Evolutionary conservation across 2,797 vertebrate species (phyloP).

Genomic region (Tragopan temminckii): DNA sequence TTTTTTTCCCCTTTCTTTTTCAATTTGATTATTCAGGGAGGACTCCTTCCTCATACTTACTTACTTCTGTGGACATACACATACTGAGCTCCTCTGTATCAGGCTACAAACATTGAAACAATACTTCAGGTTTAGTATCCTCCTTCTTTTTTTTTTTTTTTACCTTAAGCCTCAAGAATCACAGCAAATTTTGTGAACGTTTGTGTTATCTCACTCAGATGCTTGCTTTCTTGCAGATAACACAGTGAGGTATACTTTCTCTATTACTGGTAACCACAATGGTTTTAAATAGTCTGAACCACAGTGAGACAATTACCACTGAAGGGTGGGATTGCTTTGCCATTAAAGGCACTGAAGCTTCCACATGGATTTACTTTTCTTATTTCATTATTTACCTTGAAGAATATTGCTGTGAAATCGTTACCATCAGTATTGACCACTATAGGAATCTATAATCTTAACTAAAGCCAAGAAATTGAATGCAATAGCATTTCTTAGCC

Average conservation of each 20-base stretch:
- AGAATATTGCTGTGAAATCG: not conserved
- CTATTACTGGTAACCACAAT: not conserved
- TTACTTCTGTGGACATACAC: not conserved
- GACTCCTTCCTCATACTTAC: not conserved
- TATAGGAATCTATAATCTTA: slow-evolving; percentile 9
- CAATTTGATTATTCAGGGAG: not conserved
- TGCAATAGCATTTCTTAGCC: not conserved
- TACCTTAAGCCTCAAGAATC: not conserved
- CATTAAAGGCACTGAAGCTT: not conserved
- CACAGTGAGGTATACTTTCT: not conserved
- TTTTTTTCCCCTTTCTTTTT: not conserved
- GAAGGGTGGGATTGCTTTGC: not conserved
- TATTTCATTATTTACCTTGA: not conserved
- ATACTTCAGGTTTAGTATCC: not conserved
- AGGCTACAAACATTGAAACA: not conserved
- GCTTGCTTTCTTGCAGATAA: too few species aligned
- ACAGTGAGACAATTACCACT: not conserved
- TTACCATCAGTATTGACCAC: not conserved
- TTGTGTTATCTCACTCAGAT: slow-evolving; percentile 35
- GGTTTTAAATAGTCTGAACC: not conserved
- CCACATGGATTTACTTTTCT: not conserved
- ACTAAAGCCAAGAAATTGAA: slow-evolving; percentile 14
- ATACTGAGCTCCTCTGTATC: not conserved
- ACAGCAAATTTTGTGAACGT: not conserved
- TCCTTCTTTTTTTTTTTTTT: not conserved